A percentile compares a stretch with the other conserved stretches of the same genome.
These are phyloP conservation scores for Aphelenchoides besseyi DNA, from an alignment of 1,140 invertebrate genomes.

Conservation along the genomic window DNA sequence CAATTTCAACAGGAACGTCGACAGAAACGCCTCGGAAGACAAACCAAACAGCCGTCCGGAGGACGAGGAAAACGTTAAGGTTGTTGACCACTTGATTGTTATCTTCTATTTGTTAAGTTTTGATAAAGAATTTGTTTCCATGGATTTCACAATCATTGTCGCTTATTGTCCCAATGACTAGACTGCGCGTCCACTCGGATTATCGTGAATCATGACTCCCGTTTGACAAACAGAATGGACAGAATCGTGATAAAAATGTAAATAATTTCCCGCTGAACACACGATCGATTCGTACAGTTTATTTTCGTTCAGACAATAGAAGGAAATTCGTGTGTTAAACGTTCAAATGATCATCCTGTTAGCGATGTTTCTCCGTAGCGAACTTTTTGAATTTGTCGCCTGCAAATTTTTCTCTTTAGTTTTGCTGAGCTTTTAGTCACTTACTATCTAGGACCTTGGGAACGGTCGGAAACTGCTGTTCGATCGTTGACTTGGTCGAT, in stretches of 20 bases:
- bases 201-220: not conserved
- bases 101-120: not conserved
- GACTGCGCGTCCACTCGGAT: no score
- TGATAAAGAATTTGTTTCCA: not conserved
- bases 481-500: not conserved
- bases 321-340: not conserved
- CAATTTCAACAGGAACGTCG: conserved; percentile 37
- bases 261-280: not conserved
- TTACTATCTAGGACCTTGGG: not conserved
- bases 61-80: not conserved
- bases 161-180: no score
- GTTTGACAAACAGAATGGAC: not conserved
- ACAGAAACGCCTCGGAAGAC: conserved; percentile 24
- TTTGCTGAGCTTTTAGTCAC: not conserved
- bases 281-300: not conserved
- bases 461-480: not conserved
- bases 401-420: not conserved
- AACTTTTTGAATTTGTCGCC: conserved; percentile 9
- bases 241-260: conserved; percentile 1
- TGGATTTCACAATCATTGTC: no score
- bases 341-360: no score
- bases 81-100: not conserved
- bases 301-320: not conserved
- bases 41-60: not conserved
- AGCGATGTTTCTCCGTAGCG: not conserved